Evolutionary conservation across 2,888 invertebrate genomes (phyloP), one percentile per base, ranked within the genome.

Genomic region (Parapristionchus giblindavisi): DNA sequence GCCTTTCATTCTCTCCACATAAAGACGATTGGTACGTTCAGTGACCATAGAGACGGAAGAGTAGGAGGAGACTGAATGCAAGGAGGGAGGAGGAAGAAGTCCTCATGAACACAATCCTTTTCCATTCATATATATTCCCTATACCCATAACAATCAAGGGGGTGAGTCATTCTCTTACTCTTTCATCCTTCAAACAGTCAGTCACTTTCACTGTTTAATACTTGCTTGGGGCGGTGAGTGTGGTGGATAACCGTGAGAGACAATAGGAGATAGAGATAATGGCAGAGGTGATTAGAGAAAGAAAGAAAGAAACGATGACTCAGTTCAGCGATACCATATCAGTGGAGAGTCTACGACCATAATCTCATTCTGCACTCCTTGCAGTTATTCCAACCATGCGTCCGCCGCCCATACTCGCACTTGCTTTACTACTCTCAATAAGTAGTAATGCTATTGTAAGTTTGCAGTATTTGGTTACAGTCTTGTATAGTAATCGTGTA

Each of bases 91-190:
- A 48, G 14, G 48, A 48, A 21, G n/a, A n/a, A n/a, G n/a, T n/a
- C n/a, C n/a, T n/a, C n/a, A n/a, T n/a, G 48, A 48, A 11, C 21
- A 48, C 21, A 11, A 14, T 48, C 21, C 48, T 48, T 48, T 21
- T 48, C 21, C 48, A 14, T 48, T 48, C 48, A 11, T 21, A 14
- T 21, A 11, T 14, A 14, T 48, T 21, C 48, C 48, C 48, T 48
- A 11, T 48, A 14, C 48, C 48, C 48, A 48, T 14, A 14, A 21
- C 14, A 48, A 11, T 48, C 11, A 3, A 36, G 11, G 21, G 48
- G 52, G 68, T 68, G 68, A 68, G 68, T 68, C 68, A 68, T 14
- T 36, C n/a, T 52, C 68, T 34, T 68, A 51, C 68, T 2, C 68
- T n/a, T 68, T 54, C 54, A 14, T 54, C 54, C 24, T 34, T 63